Evolutionary conservation across 2,113 vertebrate genomes (phyloP).

Genomic region (Rhynchopsitta pachyrhyncha): DNA sequence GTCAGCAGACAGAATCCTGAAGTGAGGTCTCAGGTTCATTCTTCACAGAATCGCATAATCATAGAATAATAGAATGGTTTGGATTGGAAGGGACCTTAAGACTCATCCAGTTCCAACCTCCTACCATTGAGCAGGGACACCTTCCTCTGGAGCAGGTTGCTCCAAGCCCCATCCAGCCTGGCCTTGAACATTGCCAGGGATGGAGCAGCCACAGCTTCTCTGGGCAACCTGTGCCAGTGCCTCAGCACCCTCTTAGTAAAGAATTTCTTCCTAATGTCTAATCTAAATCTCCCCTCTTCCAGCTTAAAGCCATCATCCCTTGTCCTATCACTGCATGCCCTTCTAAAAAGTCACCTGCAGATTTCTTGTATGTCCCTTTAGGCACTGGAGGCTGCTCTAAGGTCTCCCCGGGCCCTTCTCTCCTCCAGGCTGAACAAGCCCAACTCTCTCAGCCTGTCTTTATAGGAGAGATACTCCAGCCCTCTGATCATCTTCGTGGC

Average conservation of each 20-base stretch:
- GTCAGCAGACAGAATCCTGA: background rate
- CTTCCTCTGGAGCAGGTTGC: background rate
- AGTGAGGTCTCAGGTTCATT: background rate
- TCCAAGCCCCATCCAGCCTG: background rate
- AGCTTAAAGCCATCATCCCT: background rate
- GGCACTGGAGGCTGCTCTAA: background rate
- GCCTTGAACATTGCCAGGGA: background rate
- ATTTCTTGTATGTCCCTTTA: background rate
- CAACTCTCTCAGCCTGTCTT: background rate
- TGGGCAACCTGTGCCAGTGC: background rate
- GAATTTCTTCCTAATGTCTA: background rate
- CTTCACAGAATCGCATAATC: background rate
- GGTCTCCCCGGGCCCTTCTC: background rate
- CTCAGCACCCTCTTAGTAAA: background rate
- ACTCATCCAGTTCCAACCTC: background rate
- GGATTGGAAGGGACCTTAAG: background rate
- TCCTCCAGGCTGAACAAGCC: background rate
- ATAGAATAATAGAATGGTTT: background rate
- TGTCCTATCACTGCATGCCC: background rate
- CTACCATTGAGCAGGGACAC: background rate
- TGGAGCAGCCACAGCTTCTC: background rate
- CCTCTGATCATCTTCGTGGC: background rate
- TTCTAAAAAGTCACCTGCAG: background rate
- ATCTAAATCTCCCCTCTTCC: background rate
- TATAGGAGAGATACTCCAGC: background rate